Percentiles rank a stretch among this genome's conserved stretches.
Conservation (phyloP, 1,140 invertebrate genomes). For the Drosophila tsacasi region DNA sequence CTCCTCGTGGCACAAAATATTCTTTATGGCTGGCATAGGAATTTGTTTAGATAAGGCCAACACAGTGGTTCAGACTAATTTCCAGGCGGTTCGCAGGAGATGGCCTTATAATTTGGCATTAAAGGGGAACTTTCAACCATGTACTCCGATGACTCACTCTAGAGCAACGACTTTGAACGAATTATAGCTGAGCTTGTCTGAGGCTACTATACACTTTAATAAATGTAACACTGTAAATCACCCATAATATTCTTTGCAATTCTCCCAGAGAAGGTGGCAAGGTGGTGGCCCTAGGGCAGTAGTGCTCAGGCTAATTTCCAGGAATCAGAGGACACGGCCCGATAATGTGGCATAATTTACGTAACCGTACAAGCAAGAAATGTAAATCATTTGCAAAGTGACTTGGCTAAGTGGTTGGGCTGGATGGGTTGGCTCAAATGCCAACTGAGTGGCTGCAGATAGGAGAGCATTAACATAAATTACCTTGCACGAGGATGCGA, state of each 20-base stretch:
- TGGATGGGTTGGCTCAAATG: slow-evolving; percentile 17
- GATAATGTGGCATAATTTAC: slow-evolving; percentile 77
- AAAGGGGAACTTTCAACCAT: slow-evolving; percentile 23
- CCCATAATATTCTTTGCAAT: not conserved
- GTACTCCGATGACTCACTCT: not conserved
- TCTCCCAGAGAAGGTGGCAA: not conserved
- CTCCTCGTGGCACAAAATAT: slow-evolving; percentile 20
- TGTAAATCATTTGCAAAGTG: slow-evolving; percentile 80
- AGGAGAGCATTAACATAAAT: slow-evolving; percentile 77
- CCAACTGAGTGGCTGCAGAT: slow-evolving; percentile 56
- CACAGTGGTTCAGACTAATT: slow-evolving; percentile 48
- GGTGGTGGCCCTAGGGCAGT: not conserved
- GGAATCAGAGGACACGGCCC: slow-evolving; percentile 17
- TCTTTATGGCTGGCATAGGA: slow-evolving; percentile 60
- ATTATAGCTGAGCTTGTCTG: not conserved
- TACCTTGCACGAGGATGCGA: slow-evolving; percentile 69
- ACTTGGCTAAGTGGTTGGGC: slow-evolving; percentile 54
- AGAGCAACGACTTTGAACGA: not conserved
- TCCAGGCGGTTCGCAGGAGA: slow-evolving; percentile 1
- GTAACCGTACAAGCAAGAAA: slow-evolving; percentile 58
- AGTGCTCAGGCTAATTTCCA: slow-evolving; percentile 3
- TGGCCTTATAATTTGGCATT: slow-evolving; percentile 60
- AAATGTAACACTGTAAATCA: slow-evolving; percentile 5
- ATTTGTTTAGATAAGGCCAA: slow-evolving; percentile 50
- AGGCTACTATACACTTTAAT: not conserved